Base-by-base conservation (phyloP, 2,888 invertebrate genomes). In the Cosmia pyralina region DNA sequence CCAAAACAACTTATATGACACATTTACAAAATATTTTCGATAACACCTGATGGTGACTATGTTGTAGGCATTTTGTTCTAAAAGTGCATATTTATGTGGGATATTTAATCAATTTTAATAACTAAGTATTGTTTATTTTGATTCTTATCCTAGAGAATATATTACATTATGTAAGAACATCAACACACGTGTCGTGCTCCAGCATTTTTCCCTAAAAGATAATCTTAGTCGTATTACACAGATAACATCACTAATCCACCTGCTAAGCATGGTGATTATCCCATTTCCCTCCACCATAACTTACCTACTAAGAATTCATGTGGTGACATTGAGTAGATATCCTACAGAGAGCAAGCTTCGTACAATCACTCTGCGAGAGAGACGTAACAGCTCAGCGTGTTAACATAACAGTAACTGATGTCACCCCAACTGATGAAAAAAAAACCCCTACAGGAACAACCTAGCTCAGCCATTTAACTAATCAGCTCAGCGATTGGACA, bases 181-280 rank as follows among this genome's bases (percentile, higher is more conserved):
- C 38, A 28, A 58, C 48, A 52, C 19, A 44, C 2, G 19, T 60
- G 15, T 17, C 3, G 19, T 38, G 11, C 10, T n/a, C 13, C 15
- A 53, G 1, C 5, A 71, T 15, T 60, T 72, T 72, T 38, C 17
- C 52, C 44, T 15, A 59, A 46, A 70, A 44, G 28, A 52, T 59
- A 38, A 50, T 58, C 46, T 44, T 44, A 53, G 13, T 38, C 6
- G 53, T 48, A 48, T 22, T 22, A 28, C 34, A 57, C 0, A 68
- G 58, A 60, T 72, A 52, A 34, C 46, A 65, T 64, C 57, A 34
- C 22, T 17, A 66, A 34, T 63, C 17, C 46, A 52, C 57, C 66
- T 53, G 62, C 19, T 58, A 63, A 67, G 44, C 17, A 17, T 71
- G 57, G 57, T 72, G 41, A 63, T 72, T 77, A 77, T 77, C 38